Base-by-base conservation (phyloP, 2,888 invertebrate genomes). In the Tetranychus piercei region DNA sequence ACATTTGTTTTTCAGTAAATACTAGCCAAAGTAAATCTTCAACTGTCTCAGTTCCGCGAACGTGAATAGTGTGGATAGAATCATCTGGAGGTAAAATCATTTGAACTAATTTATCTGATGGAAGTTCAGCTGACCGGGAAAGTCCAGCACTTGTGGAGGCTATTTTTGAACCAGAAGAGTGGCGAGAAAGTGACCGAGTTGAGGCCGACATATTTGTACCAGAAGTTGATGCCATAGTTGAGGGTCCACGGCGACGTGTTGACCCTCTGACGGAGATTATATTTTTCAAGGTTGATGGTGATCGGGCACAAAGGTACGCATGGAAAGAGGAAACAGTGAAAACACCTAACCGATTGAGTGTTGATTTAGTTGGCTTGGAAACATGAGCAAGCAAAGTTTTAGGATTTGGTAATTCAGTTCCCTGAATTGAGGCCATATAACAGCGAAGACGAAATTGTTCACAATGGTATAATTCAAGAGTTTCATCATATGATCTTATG, bases 241-340 rank as follows among this genome's bases (percentile, higher is more conserved):
- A 15, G 9, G 55, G 65, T 44, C 64, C 44, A 44, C 76, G 76
- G 73, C 93, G 87, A 82, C 93, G 92, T 77, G 93, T 93, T 76
- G 92, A 92, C 69, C 93, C 92, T 78, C 92, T 87, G 74, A 92
- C 92, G 67, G 92, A 92, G 80, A 94, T 86, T 81, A 94, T 85
- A 84, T 94, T 94, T 86, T 92, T 93, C 79, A 94, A 87, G 80
- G 93, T 85, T 75, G 92, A 93, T 66, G 95, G 95, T 81, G 93
- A 93, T 78, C 96, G 88, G 76, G 95, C 94, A 83, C 94, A 94
- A 80, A 96, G 94, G 83, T 94, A 93, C 44, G 95, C 96, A 84
- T 96, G 95, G 86, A 96, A 94, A 79, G 94, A 94, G 76, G 94
- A 95, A 79, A 96, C 95, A 74, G 94, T 95, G 87, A 95, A 95